These are phyloP conservation scores for Boloria selene DNA, from an alignment of 2,888 invertebrate species.

Conservation along the genomic window DNA sequence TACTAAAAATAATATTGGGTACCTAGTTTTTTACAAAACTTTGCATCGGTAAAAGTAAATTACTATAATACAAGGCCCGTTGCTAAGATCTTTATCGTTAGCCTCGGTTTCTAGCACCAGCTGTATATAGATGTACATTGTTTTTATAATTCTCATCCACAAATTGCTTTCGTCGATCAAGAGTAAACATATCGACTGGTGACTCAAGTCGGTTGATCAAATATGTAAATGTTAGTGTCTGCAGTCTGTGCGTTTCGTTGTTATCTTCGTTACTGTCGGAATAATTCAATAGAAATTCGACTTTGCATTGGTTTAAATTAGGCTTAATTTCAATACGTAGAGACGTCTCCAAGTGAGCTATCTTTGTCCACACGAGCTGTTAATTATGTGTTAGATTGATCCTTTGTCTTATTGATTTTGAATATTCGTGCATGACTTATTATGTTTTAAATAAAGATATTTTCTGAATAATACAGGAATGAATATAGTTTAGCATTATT, in stretches of 20 bases:
- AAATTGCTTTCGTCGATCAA: conserved; percentile 24
- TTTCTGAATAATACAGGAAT: not conserved
- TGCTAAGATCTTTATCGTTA: too few species aligned
- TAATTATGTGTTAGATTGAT: conserved; percentile 36
- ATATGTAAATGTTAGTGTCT: conserved; percentile 41
- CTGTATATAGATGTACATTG: conserved; percentile 8
- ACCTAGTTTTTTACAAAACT: too few species aligned
- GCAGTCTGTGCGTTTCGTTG: conserved; percentile 33
- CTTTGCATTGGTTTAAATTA: conserved; percentile 5
- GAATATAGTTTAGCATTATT: conserved; percentile 1
- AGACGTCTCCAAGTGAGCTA: conserved; percentile 3
- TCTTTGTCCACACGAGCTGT: conserved; percentile 31
- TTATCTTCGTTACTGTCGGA: conserved; percentile 28
- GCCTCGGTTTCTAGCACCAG: not conserved
- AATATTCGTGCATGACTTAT: conserved; percentile 32
- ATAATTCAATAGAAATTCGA: conserved; percentile 25
- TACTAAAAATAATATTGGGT: too few species aligned
- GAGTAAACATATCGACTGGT: conserved; percentile 36
- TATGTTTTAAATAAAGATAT: conserved; percentile 6
- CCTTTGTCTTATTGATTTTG: conserved; percentile 38
- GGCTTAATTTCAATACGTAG: conserved; percentile 5
- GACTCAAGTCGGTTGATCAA: conserved; percentile 42
- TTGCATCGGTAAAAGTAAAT: too few species aligned
- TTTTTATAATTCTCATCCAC: conserved; percentile 14
- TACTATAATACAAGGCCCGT: too few species aligned